Evolutionary conservation across 2,888 invertebrate species (phyloP).

Genomic region (Drosophila stalkeri): DNA sequence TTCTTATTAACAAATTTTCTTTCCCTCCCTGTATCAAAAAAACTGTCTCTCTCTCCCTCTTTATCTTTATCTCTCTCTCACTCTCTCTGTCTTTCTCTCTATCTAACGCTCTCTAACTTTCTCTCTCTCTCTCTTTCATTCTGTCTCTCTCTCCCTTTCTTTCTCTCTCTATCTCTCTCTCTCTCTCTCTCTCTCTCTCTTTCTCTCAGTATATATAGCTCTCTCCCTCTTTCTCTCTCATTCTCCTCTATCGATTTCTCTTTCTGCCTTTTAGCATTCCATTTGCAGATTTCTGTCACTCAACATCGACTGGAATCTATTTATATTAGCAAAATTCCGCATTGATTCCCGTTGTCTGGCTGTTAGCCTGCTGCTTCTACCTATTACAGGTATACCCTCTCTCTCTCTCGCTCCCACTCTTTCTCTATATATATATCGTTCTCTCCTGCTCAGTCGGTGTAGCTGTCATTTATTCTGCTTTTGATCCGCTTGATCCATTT

Average conservation of each 20-base stretch:
- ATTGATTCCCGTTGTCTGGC: slow-evolving; percentile 30
- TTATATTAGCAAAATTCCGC: slow-evolving; percentile 26
- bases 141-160: neutral
- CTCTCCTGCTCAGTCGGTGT: slow-evolving; percentile 18
- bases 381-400: slow-evolving; percentile 5
- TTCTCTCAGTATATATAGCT: no score
- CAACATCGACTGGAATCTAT: slow-evolving; percentile 17
- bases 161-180: neutral
- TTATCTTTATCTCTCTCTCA: no score
- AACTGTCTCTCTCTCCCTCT: neutral
- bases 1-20: no score
- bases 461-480: slow-evolving; percentile 34
- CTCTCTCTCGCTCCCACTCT: neutral
- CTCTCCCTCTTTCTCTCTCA: neutral
- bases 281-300: slow-evolving; percentile 7
- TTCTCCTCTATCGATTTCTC: neutral
- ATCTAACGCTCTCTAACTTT: neutral
- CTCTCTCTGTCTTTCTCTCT: neutral
- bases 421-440: no score
- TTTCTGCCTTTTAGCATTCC: slow-evolving; percentile 1
- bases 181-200: neutral
- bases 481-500: slow-evolving; percentile 51
- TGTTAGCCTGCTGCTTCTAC: slow-evolving; percentile 5
- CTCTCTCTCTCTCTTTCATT: neutral
- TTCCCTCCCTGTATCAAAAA: no score